phyloP scores from a whole-genome alignment of 35 echinoderm and acorn worm species.

The Eucidaris tribuloides region DNA sequence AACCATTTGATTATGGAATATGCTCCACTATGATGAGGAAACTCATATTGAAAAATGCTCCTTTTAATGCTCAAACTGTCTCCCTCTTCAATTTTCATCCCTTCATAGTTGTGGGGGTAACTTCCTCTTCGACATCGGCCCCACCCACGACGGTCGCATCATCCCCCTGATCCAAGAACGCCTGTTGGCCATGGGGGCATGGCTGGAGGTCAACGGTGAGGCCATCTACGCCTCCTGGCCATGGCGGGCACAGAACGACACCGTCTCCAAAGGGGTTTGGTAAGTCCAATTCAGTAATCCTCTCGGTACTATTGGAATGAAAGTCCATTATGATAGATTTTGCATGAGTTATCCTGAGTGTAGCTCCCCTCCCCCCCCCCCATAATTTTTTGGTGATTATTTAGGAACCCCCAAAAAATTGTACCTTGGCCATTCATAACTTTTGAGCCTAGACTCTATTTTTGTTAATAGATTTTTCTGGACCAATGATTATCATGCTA shows the following conservation, averaged over 20 bases:
- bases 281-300: neutral
- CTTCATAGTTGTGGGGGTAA: slow-evolving; percentile 42
- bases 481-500: too few relatives aligned
- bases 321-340: neutral
- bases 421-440: neutral
- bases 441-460: neutral
- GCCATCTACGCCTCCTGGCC: slow-evolving; percentile 37
- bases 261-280: slow-evolving; percentile 46
- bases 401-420: neutral
- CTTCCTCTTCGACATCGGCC: slow-evolving; percentile 83
- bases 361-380: neutral
- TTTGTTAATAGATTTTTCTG: neutral
- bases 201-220: slow-evolving; percentile 85
- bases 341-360: neutral
- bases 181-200: slow-evolving; percentile 67
- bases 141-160: slow-evolving; percentile 92
- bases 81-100: too few relatives aligned
- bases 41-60: too few relatives aligned
- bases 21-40: too few relatives aligned
- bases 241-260: slow-evolving; percentile 72
- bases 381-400: neutral
- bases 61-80: too few relatives aligned
- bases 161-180: slow-evolving; percentile 89
- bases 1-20: too few relatives aligned
- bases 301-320: neutral